Evolutionary conservation across 1,140 invertebrate species (phyloP), one percentile per base, ranked within the genome.

Genomic region (Apis laboriosa): DNA sequence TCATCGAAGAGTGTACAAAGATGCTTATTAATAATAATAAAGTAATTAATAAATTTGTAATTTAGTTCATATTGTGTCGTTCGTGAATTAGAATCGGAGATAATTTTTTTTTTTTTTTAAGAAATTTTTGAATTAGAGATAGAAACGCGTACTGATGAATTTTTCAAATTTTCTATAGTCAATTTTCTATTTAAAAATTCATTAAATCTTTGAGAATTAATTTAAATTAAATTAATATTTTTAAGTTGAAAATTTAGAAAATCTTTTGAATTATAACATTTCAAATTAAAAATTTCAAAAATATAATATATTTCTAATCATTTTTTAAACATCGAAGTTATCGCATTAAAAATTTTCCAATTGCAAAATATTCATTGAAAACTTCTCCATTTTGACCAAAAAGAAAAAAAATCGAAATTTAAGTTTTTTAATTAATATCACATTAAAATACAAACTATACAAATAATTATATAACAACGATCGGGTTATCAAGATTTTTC

Each of bases 401-500:
- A 21, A 34, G 2, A 49, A 21, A 11, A 11, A 68, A 34, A 28
- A 66, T 19, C 3, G 64, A 11, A 66, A n/a, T 63, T 13, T 4
- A 15, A 17, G 28, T 19, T 34, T 11, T 19, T 11, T 17, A 1
- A 64, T 64, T 19, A 34, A 64, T 4, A 9, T 2, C 1, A 15
- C 2, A 9, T 11, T 9, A 17, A 64, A 64, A 19, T 24, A 1
- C 8, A 51, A 13, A 15, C 15, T 58, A 34, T 13, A 21, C 4
- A 2, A 1, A 9, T 11, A 73, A 74, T 74, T 74, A 74, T 43
- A 13, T 58, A 74, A 74, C 11, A n/a, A 28, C 55, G 24, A 4
- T n/a, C 13, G 34, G 12, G 19, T 74, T 74, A 74, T 74, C 72
- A 12, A 19, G 8, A 74, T 74, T 74, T 74, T 58, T 74, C 72